Evolutionary conservation across 2,113 vertebrate species (phyloP), one percentile per base, ranked within the genome.

Genomic region (Neolamprologus fasciatus): DNA sequence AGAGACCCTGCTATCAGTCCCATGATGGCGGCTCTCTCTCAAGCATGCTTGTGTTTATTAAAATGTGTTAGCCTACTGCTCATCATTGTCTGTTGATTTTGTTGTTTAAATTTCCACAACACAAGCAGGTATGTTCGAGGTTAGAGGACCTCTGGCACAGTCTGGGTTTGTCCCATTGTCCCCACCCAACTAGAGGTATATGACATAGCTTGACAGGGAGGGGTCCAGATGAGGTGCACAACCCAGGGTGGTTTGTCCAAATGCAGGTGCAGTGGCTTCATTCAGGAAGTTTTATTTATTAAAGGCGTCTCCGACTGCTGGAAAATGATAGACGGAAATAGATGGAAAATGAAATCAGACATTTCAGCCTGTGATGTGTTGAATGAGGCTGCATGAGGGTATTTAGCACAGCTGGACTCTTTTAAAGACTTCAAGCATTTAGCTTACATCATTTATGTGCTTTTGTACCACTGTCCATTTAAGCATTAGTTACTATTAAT

Each of bases 231-330:
- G 23, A 57, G 7, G 7, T 3, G 23, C 54, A 14, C 54, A 26
- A 57, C 54, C 12, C 54, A 57, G 23, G 7, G 12, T 26, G 54
- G 7, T 57, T 57, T 57, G 54, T 57, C 12, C 23, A 57, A 57
- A 26, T 57, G 23, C 12, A 57, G 12, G 23, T 57, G 54, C 54
- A 57, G 54, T 26, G 54, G 12, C 8, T 26, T 57, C 23, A 57
- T 26, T 26, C 54, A 57, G 54, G 54, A 57, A 14, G 3, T 57
- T 57, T 57, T 23, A 55, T 54, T 54, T 54, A 54, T 54, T 54
- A 11, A 54, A 12, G 51, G 0, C 3, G 10, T 54, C 51, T 54
- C 51, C 0, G 0, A 54, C 51, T 54, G 51, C 2, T 54, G 6
- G 5, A 54, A 54, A 54, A 54, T 54, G 10, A 54, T 54, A 7